These are phyloP conservation scores for Molossus alvarezi DNA, from an alignment of 2,797 vertebrate species.

Conservation along the genomic window DNA sequence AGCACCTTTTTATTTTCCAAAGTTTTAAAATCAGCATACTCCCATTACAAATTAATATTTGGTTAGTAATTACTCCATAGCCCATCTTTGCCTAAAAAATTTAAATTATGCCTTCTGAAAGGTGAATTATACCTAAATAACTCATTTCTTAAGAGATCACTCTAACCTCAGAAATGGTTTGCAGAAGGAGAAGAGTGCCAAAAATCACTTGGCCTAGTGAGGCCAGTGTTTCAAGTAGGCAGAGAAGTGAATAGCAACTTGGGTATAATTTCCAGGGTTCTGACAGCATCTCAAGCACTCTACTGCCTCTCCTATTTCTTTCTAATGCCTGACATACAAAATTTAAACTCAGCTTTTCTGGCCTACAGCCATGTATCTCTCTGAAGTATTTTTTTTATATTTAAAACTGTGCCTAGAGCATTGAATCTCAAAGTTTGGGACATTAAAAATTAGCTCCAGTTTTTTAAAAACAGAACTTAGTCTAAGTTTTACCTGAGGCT, in stretches of 20 bases:
- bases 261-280: slow-evolving; percentile 2
- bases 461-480: neutral
- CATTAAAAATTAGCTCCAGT: neutral
- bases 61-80: neutral
- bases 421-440: neutral
- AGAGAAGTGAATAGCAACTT: neutral
- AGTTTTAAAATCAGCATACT: neutral
- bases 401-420: neutral
- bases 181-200: neutral
- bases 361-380: neutral
- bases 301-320: neutral
- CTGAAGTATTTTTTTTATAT: neutral
- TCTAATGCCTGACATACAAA: neutral
- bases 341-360: neutral
- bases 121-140: slow-evolving; percentile 42
- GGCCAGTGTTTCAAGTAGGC: neutral
- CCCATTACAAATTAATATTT: slow-evolving; percentile 19
- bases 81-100: neutral
- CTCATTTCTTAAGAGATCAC: slow-evolving; percentile 60
- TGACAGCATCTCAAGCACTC: neutral
- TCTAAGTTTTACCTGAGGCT: neutral
- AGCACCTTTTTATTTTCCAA: neutral
- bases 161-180: slow-evolving; percentile 19
- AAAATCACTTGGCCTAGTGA: slow-evolving; percentile 2
- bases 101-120: slow-evolving; percentile 37